Evolutionary conservation across 1,140 invertebrate genomes (phyloP), one percentile per base, ranked within the genome.

Genomic region (Chlorops oryzae): DNA sequence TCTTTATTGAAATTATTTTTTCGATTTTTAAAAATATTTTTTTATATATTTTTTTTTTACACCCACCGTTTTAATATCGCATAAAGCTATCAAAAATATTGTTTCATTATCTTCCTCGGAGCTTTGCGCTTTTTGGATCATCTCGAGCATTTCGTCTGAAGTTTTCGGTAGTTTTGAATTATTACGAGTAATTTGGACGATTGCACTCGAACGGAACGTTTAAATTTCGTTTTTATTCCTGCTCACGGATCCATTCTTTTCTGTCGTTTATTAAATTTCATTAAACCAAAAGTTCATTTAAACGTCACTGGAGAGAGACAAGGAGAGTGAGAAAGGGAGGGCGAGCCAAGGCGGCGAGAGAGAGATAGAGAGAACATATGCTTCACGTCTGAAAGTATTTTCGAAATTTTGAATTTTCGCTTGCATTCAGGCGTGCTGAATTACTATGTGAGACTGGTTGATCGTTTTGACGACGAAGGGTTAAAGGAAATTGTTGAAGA

Each of bases 171-270:
- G n/a, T 47, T 43, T 38, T 52, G 40, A 44, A 20, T 52, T 52
- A 52, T 43, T 49, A 49, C 38, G 23, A 35, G 23, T 28, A 49
- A 53, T 53, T 48, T 44, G 51, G 32, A 23, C 9, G 15, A 32
- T 10, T 9, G 9, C 15, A 32, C 9, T 32, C 28, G 15, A 32
- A 15, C 9, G 15, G 9, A 15, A 32, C 28, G n/a, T n/a, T n/a
- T n/a, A n/a, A n/a, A n/a, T n/a, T n/a, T n/a, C 28, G 28, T 10
- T 10, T 9, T 32, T 10, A 10, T 32, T 32, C 15, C 28, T 9
- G 28, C 28, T 15, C 28, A 32, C 9, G 15, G 9, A 32, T 32
- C 15, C 28, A 15, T 32, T 15, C 28, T 10, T 10, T 32, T 32
- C 9, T 32, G 9, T 32, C 28, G 15, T 15, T 10, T 10, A 10